Percentiles rank a stretch among this genome's conserved stretches.
Evolutionary conservation across 2,113 vertebrate genomes (phyloP).

Genomic region (Chlamydotis undulata): DNA sequence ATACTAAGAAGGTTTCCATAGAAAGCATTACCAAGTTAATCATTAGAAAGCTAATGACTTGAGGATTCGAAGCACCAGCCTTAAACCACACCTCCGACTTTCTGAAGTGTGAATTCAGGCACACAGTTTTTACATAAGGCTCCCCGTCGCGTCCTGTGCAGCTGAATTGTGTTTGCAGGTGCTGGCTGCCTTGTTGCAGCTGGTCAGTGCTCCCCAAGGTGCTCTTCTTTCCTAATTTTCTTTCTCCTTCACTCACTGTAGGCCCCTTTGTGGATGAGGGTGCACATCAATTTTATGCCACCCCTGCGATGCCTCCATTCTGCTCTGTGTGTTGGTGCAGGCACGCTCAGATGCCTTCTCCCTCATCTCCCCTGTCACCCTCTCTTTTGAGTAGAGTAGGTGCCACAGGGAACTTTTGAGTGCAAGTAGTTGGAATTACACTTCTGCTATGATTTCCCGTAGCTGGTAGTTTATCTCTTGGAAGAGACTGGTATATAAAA

Average conservation of each 20-base stretch:
- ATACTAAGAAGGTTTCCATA: neutral
- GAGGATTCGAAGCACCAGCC: neutral
- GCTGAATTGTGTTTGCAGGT: neutral
- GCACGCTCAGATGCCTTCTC: neutral
- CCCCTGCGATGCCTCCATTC: neutral
- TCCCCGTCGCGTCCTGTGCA: neutral
- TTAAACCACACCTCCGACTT: neutral
- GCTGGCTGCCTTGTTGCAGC: neutral
- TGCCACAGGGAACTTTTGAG: neutral
- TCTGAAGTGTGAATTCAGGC: neutral
- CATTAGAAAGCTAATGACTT: neutral
- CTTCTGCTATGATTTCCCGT: neutral
- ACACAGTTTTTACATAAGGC: accelerated
- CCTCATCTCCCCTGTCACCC: neutral
- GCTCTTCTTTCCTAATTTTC: neutral
- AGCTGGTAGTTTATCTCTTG: neutral
- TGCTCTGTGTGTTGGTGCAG: neutral
- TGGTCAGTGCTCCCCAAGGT: neutral
- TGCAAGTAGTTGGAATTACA: neutral
- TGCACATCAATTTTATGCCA: neutral
- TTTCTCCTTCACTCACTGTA: neutral
- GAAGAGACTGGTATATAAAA: neutral
- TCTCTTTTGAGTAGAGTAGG: neutral
- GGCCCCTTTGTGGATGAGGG: neutral
- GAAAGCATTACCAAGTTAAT: neutral